Evolutionary conservation across 1,140 invertebrate species (phyloP).

Genomic region (Neomicropteryx cornuta): DNA sequence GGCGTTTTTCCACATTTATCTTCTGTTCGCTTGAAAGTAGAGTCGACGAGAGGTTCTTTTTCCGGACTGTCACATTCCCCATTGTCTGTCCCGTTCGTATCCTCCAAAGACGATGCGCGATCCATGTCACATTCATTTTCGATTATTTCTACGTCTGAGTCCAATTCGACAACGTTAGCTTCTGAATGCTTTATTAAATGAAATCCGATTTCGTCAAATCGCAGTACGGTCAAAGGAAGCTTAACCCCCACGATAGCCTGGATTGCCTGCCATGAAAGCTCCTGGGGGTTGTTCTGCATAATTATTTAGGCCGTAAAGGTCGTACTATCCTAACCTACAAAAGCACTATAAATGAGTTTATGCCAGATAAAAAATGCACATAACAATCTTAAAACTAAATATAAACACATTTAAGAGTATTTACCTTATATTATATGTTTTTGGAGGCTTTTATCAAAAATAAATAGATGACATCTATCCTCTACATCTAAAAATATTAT

Average conservation of each 20-base stretch:
- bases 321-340: slow-evolving; percentile 43
- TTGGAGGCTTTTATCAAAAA: slow-evolving; percentile 25
- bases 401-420: slow-evolving; percentile 13
- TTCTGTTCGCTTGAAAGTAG: too few relatives aligned
- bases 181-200: slow-evolving; percentile 33
- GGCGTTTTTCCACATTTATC: too few relatives aligned
- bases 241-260: slow-evolving; percentile 42
- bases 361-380: slow-evolving; percentile 12
- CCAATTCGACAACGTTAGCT: slow-evolving; percentile 33
- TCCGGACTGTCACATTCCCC: slow-evolving; percentile 17
- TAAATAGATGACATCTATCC: slow-evolving; percentile 35
- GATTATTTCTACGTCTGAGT: slow-evolving; percentile 40
- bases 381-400: slow-evolving; percentile 12
- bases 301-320: slow-evolving; percentile 19
- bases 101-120: slow-evolving; percentile 26
- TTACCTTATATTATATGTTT: slow-evolving; percentile 24
- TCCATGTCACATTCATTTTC: slow-evolving; percentile 39
- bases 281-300: slow-evolving; percentile 43
- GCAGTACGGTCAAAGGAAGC: slow-evolving; percentile 37
- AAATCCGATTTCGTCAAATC: slow-evolving; percentile 40
- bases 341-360: slow-evolving; percentile 33
- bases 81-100: slow-evolving; percentile 32
- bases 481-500: slow-evolving; percentile 46
- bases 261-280: slow-evolving; percentile 43
- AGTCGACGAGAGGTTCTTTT: slow-evolving; percentile 29